These are phyloP conservation scores for Chitala chitala DNA, from an alignment of 2,113 vertebrate genomes.

Conservation along the genomic window DNA sequence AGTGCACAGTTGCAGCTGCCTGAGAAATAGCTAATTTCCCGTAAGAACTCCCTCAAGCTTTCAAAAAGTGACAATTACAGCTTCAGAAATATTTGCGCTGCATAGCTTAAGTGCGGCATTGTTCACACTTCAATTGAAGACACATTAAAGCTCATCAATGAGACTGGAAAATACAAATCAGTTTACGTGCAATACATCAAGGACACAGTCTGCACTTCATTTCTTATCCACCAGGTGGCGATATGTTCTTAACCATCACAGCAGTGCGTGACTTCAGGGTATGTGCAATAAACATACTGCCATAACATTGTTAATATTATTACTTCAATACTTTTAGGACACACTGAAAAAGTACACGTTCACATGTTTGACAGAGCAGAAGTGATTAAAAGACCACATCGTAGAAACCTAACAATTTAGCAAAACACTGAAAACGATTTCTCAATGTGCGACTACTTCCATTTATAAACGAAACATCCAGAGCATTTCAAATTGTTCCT, in stretches of 20 bases:
- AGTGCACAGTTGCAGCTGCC: neutral
- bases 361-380: neutral
- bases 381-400: neutral
- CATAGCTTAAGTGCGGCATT: neutral
- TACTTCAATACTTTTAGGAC: neutral
- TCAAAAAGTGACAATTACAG: neutral
- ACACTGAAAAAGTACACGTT: neutral
- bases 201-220: slow-evolving; percentile 11
- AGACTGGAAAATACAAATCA: neutral
- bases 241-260: slow-evolving; percentile 47
- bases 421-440: slow-evolving; percentile 14
- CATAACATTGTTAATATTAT: neutral
- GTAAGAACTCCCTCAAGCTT: neutral
- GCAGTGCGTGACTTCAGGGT: neutral
- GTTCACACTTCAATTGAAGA: neutral
- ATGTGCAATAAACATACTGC: neutral
- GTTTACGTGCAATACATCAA: slow-evolving; percentile 21
- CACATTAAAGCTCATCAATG: neutral
- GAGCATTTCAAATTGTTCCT: neutral
- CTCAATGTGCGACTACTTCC: slow-evolving; percentile 16
- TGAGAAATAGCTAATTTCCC: slow-evolving; percentile 11
- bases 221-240: slow-evolving; percentile 53
- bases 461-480: neutral
- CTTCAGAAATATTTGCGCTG: neutral
- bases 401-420: slow-evolving; percentile 15